Evolutionary conservation across 2,797 vertebrate species (phyloP), one percentile per base, ranked within the genome.

Genomic region (Notolabrus celidotus): DNA sequence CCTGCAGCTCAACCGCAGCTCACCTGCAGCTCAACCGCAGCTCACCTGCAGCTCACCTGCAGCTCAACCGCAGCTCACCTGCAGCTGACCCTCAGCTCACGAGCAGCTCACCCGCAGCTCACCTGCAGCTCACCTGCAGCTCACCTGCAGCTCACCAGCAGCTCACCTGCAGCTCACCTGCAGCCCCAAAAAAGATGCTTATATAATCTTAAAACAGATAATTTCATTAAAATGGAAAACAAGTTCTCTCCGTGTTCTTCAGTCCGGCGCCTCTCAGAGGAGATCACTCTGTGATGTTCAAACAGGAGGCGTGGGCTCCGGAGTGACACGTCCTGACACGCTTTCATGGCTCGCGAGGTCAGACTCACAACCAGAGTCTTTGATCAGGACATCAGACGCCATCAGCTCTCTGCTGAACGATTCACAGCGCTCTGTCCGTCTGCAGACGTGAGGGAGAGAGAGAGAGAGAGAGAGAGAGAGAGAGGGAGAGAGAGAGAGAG

Each of bases 321-420:
- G n/a, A 6, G 62, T 23, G 59, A 77, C 67, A 39, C 41, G 67
- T 52, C 66, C 74, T 51, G 71, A 74, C 61, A 51, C 0, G 47
- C 71, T 69, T 68, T 77, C 54, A 72, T 78, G 64, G 67, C 59
- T 60, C 47, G 9, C 22, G 52, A 76, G 60, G 71, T 75, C 78
- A 72, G 52, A 72, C 41, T 27, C 63, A 0, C 54, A 31, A 17
- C 7, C 39, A 4, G 11, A 15, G 8, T 9, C 71, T 84, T 81
- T 84, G 82, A 81, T 81, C 74, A 39, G 41, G 29, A 81, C 67
- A 72, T 78, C 78, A 84, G 67, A 75, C 52, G 16, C 53, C 67
- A 52, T 70, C 71, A 55, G 52, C 50, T 43, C 55, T 34, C 67
- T 45, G 54, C 59, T 17, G 70, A 52, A 51, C 41, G 62, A 71